These are phyloP conservation scores for Pollenia griseotomentosa DNA, from an alignment of 2,888 invertebrate species.

Conservation along the genomic window DNA sequence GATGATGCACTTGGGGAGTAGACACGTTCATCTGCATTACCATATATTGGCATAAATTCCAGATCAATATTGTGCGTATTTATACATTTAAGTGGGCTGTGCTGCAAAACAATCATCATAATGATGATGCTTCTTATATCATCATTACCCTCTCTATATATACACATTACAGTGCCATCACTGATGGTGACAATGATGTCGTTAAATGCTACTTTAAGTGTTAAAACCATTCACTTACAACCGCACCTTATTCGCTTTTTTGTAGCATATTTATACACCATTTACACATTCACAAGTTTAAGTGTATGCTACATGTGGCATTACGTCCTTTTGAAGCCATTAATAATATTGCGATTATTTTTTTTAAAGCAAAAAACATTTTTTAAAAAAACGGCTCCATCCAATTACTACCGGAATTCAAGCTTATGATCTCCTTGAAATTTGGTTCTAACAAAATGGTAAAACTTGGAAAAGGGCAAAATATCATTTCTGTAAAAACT, in stretches of 20 bases:
- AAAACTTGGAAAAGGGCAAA: too few species aligned
- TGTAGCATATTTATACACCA: conserved; percentile 9
- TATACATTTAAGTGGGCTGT: conserved; percentile 57
- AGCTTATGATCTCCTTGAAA: too few species aligned
- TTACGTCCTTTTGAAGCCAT: background rate
- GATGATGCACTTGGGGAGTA: conserved; percentile 76
- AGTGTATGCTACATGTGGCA: conserved; percentile 42
- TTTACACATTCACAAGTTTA: conserved; percentile 6
- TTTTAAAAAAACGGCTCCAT: too few species aligned
- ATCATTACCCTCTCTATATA: conserved; percentile 31
- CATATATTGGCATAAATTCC: conserved; percentile 82
- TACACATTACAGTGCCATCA: conserved; percentile 53
- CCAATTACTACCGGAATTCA: too few species aligned
- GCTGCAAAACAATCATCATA: conserved; percentile 25
- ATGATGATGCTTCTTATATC: conserved; percentile 30
- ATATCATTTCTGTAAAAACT: too few species aligned
- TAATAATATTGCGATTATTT: too few species aligned
- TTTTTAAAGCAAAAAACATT: too few species aligned
- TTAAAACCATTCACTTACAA: conserved; percentile 68
- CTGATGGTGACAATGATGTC: conserved; percentile 71
- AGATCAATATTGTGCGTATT: conserved; percentile 68
- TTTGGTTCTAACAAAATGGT: too few species aligned
- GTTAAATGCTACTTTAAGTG: conserved; percentile 69
- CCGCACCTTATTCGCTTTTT: conserved; percentile 61
- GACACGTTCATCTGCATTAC: conserved; percentile 78